Conservation (phyloP, 2,113 vertebrate genomes). For the Rhabdomys dilectus region DNA sequence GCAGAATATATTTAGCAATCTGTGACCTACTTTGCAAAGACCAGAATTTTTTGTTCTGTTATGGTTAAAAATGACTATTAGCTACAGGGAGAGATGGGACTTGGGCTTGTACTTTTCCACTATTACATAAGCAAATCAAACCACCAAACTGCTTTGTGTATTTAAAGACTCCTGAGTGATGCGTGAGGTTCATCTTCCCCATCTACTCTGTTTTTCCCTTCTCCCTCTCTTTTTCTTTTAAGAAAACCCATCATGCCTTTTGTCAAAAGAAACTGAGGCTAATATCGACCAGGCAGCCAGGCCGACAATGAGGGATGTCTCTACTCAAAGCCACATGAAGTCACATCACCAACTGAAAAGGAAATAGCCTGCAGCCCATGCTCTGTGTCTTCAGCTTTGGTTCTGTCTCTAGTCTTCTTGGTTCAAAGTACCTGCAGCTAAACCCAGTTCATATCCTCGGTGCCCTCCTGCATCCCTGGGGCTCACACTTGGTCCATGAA, state of each 20-base stretch:
- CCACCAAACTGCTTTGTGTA: background rate
- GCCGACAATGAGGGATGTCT: rapidly evolving
- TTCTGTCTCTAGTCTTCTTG: background rate
- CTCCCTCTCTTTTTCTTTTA: background rate
- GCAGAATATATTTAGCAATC: conserved; percentile 45
- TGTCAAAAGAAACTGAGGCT: background rate
- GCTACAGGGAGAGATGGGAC: conserved; percentile 38
- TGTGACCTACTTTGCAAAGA: conserved; percentile 68
- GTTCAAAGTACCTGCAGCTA: too few species aligned
- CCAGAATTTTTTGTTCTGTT: conserved; percentile 22
- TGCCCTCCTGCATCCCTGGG: background rate
- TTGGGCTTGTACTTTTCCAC: conserved; percentile 55
- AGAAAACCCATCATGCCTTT: background rate
- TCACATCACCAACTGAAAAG: background rate
- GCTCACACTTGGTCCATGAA: background rate
- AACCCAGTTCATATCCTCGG: rapidly evolving
- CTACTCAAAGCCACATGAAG: background rate
- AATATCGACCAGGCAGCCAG: background rate
- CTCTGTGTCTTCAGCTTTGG: rapidly evolving
- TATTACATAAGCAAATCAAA: conserved; percentile 58
- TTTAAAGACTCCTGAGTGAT: background rate
- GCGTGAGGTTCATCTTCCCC: rapidly evolving
- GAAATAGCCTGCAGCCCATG: rapidly evolving
- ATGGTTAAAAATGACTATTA: conserved; percentile 51
- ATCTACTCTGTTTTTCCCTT: too few species aligned